Evolutionary conservation across 2,888 invertebrate genomes (phyloP), one percentile per base, ranked within the genome.

Genomic region (Emmelina monodactyla): DNA sequence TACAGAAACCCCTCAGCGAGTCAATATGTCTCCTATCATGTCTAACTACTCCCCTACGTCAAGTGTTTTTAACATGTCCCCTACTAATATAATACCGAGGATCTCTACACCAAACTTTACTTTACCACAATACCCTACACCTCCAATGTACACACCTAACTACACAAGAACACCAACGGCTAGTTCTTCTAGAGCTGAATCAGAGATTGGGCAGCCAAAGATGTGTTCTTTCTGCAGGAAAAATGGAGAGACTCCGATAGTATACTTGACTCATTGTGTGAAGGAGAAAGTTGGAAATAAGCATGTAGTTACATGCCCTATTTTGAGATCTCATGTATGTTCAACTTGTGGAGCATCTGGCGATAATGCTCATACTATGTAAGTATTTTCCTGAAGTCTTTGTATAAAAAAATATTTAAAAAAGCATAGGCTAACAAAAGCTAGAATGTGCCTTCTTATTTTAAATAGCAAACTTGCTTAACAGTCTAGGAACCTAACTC

Each of bases 331-430:
- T 0, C 72, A 69, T 42, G 57, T 70, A 0, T 79, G 79, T 30
- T 46, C 61, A 0, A 56, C 56, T 0, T 79, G 79, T 38, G 67
- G 70, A 0, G 65, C 51, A 1, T 52, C 65, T 0, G 78, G 79
- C 0, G 76, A 79, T 33, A 43, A 67, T 35, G 78, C 79, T 12
- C 79, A 79, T 50, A 79, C 79, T 7, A 66, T 72, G 78, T 79
- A 61, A 72, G 78, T 72, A 37, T 12, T n/a, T n/a, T n/a, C n/a
- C n/a, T n/a, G n/a, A n/a, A n/a, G n/a, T n/a, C n/a, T n/a, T n/a
- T n/a, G n/a, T n/a, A n/a, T n/a, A n/a, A n/a, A n/a, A n/a, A n/a
- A n/a, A n/a, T n/a, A n/a, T n/a, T n/a, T n/a, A n/a, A n/a, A n/a
- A n/a, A n/a, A n/a, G n/a, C n/a, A n/a, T n/a, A n/a, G n/a, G n/a